phyloP scores from a whole-genome alignment of 2,113 vertebrate genomes.

The Engystomops pustulosus region DNA sequence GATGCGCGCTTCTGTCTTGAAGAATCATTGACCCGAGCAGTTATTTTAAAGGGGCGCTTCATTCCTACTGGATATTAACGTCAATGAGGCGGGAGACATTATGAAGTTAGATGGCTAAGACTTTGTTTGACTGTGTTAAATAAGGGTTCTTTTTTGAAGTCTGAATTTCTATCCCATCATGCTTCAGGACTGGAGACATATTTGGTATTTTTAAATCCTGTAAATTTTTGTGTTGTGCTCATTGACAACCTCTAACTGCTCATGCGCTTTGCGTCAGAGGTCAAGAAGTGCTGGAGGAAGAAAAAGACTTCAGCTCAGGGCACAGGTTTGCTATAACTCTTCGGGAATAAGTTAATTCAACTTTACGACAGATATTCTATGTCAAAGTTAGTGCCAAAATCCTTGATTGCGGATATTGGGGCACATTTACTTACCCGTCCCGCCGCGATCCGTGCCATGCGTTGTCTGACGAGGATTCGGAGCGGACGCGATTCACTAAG shows the following conservation, averaged over 20 bases:
- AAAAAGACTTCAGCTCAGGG: too few species aligned
- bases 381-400: too few species aligned
- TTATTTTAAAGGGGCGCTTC: background rate
- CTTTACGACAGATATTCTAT: too few species aligned
- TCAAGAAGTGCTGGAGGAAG: too few species aligned
- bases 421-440: too few species aligned
- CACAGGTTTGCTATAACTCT: too few species aligned
- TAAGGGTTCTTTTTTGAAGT: background rate
- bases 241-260: background rate
- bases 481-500: too few species aligned
- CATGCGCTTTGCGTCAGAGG: background rate
- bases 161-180: background rate
- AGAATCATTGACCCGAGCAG: background rate
- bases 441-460: too few species aligned
- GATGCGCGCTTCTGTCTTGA: background rate
- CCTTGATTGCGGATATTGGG: too few species aligned
- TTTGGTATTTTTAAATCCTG: background rate
- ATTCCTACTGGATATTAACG: background rate
- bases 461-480: too few species aligned
- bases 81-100: background rate
- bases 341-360: too few species aligned
- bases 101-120: background rate
- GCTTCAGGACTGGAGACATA: background rate
- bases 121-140: background rate
- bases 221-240: background rate